phyloP scores from a whole-genome alignment of 2,888 invertebrate species.

The Parnassius orleans region DNA sequence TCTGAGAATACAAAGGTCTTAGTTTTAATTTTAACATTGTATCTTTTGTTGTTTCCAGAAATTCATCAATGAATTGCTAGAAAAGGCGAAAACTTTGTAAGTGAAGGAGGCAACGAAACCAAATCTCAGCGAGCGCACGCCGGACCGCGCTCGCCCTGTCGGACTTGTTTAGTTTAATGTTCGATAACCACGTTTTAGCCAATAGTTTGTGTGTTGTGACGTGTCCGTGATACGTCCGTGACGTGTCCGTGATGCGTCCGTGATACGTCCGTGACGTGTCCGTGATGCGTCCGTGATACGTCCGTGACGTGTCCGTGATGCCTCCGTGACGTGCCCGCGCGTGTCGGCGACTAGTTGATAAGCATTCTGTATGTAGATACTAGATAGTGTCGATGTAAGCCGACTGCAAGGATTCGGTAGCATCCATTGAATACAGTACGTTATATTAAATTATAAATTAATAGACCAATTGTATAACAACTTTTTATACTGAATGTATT shows the following conservation, averaged over 20 bases:
- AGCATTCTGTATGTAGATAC: constrained; percentile 16
- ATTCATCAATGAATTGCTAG: constrained; percentile 94
- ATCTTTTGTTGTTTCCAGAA: constrained; percentile 82
- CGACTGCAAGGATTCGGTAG: background rate
- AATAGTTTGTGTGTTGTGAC: constrained; percentile 12
- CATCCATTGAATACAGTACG: background rate
- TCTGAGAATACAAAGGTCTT: background rate
- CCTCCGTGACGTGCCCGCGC: background rate
- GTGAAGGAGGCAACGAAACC: constrained; percentile 39
- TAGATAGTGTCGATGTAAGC: constrained; percentile 12
- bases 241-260: background rate
- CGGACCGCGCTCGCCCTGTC: background rate
- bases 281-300: background rate
- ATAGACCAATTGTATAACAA: too few species aligned
- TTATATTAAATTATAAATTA: background rate
- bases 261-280: background rate
- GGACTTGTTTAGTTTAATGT: constrained; percentile 4
- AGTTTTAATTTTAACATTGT: background rate
- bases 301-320: background rate
- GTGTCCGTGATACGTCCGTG: background rate
- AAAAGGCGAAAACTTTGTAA: constrained; percentile 93
- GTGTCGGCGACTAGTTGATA: constrained; percentile 15
- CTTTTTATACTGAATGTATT: background rate
- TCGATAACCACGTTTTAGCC: constrained; percentile 1
- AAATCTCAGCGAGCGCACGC: constrained; percentile 39